Evolutionary conservation across 2,888 invertebrate species (phyloP).

Genomic region (Drosophila mimetica): DNA sequence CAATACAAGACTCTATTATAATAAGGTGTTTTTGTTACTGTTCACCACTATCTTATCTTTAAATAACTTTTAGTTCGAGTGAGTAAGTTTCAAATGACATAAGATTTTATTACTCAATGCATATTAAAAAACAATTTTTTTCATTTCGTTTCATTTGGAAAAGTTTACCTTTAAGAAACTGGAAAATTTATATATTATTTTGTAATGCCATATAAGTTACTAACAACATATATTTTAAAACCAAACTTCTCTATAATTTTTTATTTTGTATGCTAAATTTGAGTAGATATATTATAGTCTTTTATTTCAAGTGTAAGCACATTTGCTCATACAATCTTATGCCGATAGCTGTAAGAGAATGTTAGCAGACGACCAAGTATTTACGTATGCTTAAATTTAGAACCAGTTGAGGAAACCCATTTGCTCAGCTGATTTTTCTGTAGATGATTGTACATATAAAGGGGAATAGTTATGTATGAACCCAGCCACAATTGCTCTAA

Average conservation of each 20-base stretch:
- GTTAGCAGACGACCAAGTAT: neutral
- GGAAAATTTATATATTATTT: too few species aligned
- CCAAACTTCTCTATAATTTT: neutral
- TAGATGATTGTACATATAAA: neutral
- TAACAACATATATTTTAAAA: neutral
- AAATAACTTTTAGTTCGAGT: too few species aligned
- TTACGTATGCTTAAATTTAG: conserved; percentile 2
- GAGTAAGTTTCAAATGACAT: too few species aligned
- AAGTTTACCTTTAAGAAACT: too few species aligned
- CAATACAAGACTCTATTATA: too few species aligned
- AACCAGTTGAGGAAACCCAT: conserved; percentile 6
- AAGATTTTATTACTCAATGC: too few species aligned
- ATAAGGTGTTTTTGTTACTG: too few species aligned
- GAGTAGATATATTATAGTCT: neutral
- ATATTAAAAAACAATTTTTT: too few species aligned
- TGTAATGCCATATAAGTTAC: too few species aligned
- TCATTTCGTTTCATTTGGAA: too few species aligned
- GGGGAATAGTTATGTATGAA: neutral
- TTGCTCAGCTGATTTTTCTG: conserved; percentile 2
- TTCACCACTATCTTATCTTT: too few species aligned
- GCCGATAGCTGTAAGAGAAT: conserved; percentile 8
- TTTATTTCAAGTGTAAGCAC: neutral
- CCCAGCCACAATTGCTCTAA: neutral
- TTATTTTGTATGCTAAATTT: too few species aligned
- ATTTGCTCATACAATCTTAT: conserved; percentile 6